phyloP scores from a whole-genome alignment of 1,140 invertebrate species.

The Conus ventricosus region DNA sequence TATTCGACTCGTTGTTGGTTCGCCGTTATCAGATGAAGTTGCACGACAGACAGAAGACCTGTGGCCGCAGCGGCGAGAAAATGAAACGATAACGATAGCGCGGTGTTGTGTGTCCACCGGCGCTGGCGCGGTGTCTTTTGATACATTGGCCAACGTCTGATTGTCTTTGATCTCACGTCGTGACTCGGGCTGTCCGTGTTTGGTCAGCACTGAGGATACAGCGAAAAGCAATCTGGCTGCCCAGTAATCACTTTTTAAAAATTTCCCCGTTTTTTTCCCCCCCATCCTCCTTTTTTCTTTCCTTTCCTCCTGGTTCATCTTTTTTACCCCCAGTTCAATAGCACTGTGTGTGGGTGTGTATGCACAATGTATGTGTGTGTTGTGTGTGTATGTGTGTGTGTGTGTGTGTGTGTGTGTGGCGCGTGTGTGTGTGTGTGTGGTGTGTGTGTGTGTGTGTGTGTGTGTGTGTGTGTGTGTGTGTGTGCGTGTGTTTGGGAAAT shows the following conservation, averaged over 20 bases:
- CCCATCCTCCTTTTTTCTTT: neutral
- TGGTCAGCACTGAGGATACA: neutral
- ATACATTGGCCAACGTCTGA: neutral
- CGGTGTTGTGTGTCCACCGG: neutral
- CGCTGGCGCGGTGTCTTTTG: neutral
- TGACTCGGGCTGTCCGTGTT: neutral
- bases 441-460: too few species aligned
- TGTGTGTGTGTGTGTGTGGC: too few species aligned
- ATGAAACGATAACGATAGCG: neutral
- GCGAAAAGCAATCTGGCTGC: neutral
- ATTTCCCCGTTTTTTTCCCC: neutral
- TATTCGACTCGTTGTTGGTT: neutral
- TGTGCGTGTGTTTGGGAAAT: too few species aligned
- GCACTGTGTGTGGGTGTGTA: too few species aligned
- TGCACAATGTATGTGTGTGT: too few species aligned
- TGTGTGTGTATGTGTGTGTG: too few species aligned
- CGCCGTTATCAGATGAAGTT: neutral
- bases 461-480: too few species aligned
- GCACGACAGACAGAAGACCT: neutral
- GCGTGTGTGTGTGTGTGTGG: too few species aligned
- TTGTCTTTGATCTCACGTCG: neutral
- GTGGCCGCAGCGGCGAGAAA: neutral
- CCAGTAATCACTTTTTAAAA: neutral
- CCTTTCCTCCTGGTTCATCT: neutral
- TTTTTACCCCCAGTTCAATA: neutral